Percentiles rank a stretch among this genome's conserved stretches.
These are phyloP conservation scores for Ranitomeya imitator DNA, from an alignment of 2,113 vertebrate genomes.

Conservation along the genomic window DNA sequence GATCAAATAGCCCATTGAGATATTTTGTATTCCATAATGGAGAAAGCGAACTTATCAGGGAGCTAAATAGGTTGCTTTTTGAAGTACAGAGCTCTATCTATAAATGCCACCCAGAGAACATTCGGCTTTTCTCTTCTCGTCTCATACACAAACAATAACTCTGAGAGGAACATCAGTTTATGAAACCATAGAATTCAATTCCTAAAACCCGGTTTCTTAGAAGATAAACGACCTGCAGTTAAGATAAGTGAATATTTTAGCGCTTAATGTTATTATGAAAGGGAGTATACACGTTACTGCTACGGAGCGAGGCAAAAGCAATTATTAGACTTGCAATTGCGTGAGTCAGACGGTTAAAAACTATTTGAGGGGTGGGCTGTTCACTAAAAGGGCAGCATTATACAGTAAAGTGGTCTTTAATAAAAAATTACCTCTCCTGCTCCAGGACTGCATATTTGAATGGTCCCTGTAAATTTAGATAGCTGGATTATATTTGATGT, in stretches of 20 bases:
- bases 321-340: not conserved
- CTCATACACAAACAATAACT: slow-evolving; percentile 61
- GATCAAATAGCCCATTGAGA: slow-evolving; percentile 27
- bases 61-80: slow-evolving; percentile 58
- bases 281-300: not conserved
- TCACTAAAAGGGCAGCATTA: not conserved
- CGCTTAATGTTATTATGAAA: not conserved
- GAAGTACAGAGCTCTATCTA: slow-evolving; percentile 46
- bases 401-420: not conserved
- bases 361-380: not conserved
- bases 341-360: not conserved
- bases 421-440: not conserved
- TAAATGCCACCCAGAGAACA: slow-evolving; percentile 51
- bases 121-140: slow-evolving; percentile 56
- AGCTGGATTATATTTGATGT: too few relatives aligned
- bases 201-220: not conserved
- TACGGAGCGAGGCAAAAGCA: not conserved
- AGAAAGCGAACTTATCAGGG: slow-evolving; percentile 54
- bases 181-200: slow-evolving; percentile 48
- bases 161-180: slow-evolving; percentile 52
- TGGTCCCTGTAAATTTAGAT: not conserved
- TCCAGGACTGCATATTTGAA: not conserved
- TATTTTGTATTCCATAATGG: slow-evolving; percentile 23
- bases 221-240: slow-evolving; percentile 15
- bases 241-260: slow-evolving; percentile 47